Conservation (phyloP, 2,888 invertebrate genomes). For the Eilema caniola region DNA sequence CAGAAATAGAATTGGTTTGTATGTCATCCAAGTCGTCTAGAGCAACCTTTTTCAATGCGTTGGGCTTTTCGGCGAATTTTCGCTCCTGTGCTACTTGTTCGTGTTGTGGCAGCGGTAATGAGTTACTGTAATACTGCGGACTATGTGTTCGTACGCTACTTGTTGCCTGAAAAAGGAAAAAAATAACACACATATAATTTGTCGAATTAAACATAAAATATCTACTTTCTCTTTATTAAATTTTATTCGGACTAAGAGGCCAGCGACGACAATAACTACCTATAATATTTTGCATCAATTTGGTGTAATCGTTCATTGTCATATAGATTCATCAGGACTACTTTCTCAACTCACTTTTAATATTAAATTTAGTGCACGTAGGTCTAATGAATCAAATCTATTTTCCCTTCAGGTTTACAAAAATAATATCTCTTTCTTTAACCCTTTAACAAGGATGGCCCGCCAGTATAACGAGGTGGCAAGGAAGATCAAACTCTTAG, state of each 20-base stretch:
- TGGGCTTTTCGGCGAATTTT: slow-evolving; percentile 96
- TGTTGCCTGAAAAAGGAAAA: slow-evolving; percentile 69
- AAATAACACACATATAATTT: not conserved
- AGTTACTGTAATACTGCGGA: slow-evolving; percentile 82
- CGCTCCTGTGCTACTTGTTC: slow-evolving; percentile 87
- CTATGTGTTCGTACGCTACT: slow-evolving; percentile 82
- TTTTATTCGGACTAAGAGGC: not conserved
- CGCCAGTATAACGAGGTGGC: too few relatives aligned
- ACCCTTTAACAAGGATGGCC: too few relatives aligned
- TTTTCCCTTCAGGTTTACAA: too few relatives aligned
- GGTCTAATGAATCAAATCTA: too few relatives aligned
- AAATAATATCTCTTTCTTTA: too few relatives aligned
- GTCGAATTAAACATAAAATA: not conserved
- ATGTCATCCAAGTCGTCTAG: slow-evolving; percentile 94
- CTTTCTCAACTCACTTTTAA: too few relatives aligned
- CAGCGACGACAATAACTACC: not conserved
- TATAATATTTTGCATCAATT: not conserved
- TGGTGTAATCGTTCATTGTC: not conserved
- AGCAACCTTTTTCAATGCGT: slow-evolving; percentile 95
- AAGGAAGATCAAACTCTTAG: too few relatives aligned
- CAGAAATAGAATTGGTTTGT: slow-evolving; percentile 92
- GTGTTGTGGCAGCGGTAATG: slow-evolving; percentile 68
- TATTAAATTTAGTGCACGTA: too few relatives aligned
- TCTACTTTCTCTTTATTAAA: not conserved
- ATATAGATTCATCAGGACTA: too few relatives aligned